phyloP scores from a whole-genome alignment of 2,888 invertebrate genomes.

The Gortyna flavago region DNA sequence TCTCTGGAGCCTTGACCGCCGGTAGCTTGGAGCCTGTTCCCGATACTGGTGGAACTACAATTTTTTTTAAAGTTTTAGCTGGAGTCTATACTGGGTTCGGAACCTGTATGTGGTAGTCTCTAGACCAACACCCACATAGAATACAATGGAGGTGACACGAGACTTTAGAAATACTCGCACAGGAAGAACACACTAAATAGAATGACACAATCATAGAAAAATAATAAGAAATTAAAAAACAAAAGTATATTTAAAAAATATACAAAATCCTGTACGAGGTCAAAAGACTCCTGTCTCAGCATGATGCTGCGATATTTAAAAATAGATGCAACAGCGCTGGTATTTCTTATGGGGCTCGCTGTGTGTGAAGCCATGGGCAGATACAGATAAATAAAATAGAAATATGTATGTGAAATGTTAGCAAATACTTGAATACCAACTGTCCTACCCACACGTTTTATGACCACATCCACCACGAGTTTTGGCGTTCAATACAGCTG shows the following conservation, averaged over 20 bases:
- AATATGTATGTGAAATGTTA: background rate
- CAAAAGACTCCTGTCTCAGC: background rate
- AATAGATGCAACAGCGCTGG: background rate
- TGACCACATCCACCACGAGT: background rate
- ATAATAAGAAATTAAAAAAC: background rate
- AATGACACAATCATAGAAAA: background rate
- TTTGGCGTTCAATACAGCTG: too few relatives aligned
- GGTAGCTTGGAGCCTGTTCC: too few relatives aligned
- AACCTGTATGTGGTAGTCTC: background rate
- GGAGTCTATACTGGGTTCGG: background rate
- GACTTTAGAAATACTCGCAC: background rate
- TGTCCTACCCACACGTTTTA: background rate
- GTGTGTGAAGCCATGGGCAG: background rate
- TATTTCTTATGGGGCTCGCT: background rate
- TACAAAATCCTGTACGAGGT: background rate
- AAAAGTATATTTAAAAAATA: background rate
- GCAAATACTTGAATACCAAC: background rate
- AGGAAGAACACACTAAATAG: background rate
- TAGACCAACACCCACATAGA: background rate
- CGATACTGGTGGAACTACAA: too few relatives aligned
- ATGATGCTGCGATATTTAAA: background rate
- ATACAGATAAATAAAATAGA: background rate
- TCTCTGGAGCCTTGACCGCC: too few relatives aligned
- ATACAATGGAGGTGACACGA: background rate
- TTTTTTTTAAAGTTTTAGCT: background rate